Evolutionary conservation across 1,140 invertebrate species (phyloP).

Genomic region (Apis cerana): DNA sequence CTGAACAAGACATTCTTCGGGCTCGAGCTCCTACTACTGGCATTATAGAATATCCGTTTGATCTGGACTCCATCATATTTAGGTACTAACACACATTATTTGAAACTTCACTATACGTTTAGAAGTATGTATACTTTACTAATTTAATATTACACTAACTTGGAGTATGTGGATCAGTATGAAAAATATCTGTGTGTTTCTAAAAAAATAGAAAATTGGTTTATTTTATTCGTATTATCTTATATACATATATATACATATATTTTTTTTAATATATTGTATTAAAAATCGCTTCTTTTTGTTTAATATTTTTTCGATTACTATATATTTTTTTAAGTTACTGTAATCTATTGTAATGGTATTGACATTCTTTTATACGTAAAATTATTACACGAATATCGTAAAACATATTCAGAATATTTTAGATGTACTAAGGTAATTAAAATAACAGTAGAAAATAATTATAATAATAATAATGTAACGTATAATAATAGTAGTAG

Average conservation of each 20-base stretch:
- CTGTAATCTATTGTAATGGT: neutral
- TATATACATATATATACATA: too few relatives aligned
- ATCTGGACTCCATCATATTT: constrained; percentile 99
- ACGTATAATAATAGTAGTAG: neutral
- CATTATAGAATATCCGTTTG: constrained; percentile 99
- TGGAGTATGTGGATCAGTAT: constrained; percentile 12
- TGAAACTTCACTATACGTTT: constrained; percentile 4
- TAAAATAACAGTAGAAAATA: constrained; percentile 1
- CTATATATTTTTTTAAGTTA: neutral
- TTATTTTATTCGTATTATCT: constrained; percentile 11
- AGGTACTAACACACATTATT: constrained; percentile 83
- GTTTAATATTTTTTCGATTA: neutral
- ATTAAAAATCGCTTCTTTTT: neutral
- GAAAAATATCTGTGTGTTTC: neutral
- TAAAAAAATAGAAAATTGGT: constrained; percentile 1
- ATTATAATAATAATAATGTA: neutral
- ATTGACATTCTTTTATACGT: neutral
- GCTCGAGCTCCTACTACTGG: constrained; percentile 98
- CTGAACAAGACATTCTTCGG: constrained; percentile 97
- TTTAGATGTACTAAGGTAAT: too few relatives aligned
- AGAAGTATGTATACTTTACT: neutral
- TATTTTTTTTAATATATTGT: neutral
- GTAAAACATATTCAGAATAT: too few relatives aligned
- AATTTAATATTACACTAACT: constrained; percentile 22
- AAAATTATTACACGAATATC: neutral